Percentiles rank a stretch among this genome's conserved stretches.
phyloP scores from a whole-genome alignment of 37 sponge, comb jelly and placozoan species.

The Agelas oroides region DNA sequence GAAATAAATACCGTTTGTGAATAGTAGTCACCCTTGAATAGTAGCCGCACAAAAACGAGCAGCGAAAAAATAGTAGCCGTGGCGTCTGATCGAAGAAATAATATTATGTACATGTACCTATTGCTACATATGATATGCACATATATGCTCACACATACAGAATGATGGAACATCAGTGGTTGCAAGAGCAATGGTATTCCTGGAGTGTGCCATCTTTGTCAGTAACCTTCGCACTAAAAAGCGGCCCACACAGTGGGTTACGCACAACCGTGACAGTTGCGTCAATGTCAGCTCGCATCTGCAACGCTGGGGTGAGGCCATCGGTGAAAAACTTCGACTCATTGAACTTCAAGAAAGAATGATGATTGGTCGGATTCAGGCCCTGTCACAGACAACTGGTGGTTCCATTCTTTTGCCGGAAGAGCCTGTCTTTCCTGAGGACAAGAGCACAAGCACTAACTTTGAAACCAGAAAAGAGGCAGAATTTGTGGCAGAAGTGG shows the following conservation, averaged over 20 bases:
- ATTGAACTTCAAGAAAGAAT: slow-evolving; percentile 45
- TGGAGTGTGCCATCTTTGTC: slow-evolving; percentile 82
- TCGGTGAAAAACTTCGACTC: slow-evolving; percentile 51
- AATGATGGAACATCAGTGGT: slow-evolving; percentile 50
- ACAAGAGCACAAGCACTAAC: neutral
- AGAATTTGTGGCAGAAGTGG: neutral
- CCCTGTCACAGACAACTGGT: neutral
- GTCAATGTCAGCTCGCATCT: slow-evolving; percentile 27
- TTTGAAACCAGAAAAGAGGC: neutral
- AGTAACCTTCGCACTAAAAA: slow-evolving; percentile 12
- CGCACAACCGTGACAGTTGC: neutral
- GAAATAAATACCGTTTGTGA: no score
- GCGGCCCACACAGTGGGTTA: slow-evolving; percentile 26
- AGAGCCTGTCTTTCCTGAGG: slow-evolving; percentile 65
- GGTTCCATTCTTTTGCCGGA: slow-evolving; percentile 1
- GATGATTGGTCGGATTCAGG: neutral
- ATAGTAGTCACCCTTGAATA: no score
- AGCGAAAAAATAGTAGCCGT: no score
- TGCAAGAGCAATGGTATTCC: slow-evolving; percentile 59
- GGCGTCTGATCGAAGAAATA: no score
- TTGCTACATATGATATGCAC: no score
- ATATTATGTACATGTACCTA: no score
- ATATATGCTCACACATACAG: neutral
- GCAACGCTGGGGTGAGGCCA: slow-evolving; percentile 66
- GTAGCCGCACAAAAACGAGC: no score